Percentiles rank a stretch among this genome's conserved stretches.
phyloP scores from a whole-genome alignment of 2,113 vertebrate species.

The Rhizomys pruinosus region DNA sequence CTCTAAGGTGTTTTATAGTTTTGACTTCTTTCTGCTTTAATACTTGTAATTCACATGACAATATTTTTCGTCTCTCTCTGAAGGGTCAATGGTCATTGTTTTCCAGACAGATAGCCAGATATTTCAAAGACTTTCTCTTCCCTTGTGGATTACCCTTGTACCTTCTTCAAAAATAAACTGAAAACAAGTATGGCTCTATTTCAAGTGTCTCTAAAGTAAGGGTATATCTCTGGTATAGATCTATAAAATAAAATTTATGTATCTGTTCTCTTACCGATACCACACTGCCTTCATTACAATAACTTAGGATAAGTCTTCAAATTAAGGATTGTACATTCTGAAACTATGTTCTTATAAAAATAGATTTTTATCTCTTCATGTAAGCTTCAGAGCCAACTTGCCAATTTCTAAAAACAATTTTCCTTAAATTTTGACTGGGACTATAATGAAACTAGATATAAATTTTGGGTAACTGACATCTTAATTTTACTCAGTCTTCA shows the following conservation, averaged over 20 bases:
- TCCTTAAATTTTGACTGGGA: not conserved
- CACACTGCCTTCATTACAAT: not conserved
- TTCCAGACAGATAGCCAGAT: not conserved
- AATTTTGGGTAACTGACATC: not conserved
- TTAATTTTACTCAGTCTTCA: slow-evolving; percentile 32
- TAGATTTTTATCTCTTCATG: not conserved
- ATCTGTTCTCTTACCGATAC: not conserved
- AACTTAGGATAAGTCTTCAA: slow-evolving; percentile 10
- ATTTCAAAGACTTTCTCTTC: not conserved
- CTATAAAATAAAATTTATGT: not conserved
- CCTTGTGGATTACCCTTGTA: not conserved
- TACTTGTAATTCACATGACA: not conserved
- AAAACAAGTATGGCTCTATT: not conserved
- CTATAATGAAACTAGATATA: slow-evolving; percentile 5
- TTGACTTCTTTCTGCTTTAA: not conserved
- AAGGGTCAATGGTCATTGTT: not conserved
- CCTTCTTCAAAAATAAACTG: slow-evolving; percentile 3
- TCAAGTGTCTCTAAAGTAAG: not conserved
- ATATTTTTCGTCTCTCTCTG: not conserved
- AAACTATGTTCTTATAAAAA: slow-evolving; percentile 25
- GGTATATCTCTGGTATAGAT: not conserved
- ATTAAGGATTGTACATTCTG: not conserved
- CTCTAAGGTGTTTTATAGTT: not conserved
- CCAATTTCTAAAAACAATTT: slow-evolving; percentile 31
- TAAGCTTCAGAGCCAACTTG: not conserved